Base-by-base conservation (phyloP, 2,113 vertebrate genomes). In the Mastomys natalensis region DNA sequence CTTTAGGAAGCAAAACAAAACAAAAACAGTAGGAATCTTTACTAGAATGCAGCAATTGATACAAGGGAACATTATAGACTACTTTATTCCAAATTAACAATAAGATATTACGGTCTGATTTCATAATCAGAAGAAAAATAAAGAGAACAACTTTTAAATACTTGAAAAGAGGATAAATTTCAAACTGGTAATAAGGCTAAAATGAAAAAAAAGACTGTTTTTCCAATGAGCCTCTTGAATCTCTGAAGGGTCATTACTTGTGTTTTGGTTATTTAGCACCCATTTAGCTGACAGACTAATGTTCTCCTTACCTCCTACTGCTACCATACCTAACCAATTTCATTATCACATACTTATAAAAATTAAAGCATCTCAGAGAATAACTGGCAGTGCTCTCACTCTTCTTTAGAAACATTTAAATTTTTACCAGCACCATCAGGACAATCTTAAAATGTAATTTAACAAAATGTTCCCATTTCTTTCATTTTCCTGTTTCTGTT, bases 1-100 rank as follows among this genome's bases (percentile, higher is more conserved):
- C 95, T 99, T 98, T 98, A 98, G 98, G 98, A 99, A 99, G 99
- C 99, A 99, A 99, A 99, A 99, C 99, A 99, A 99, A 99, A 99
- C 99, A 99, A 98, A 99, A 99, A 98, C 99, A 99, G 99, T 99
- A 97, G 99, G 99, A 98, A 98, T 98, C 98, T 99, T 98, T 98
- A 98, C 98, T 98, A 98, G 98, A 98, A 98, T 98, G 98, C 97
- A 98, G 98, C 98, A 98, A 99, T 98, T 99, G 98, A 98, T 98
- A 98, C 97, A 98, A 98, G 98, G 94, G 98, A 98, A 98, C 97
- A 98, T 98, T 98, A 86, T 51, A 98, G 90, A 90, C 64, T 95
- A 98, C 93, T 97, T 98, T 98, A 98, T 94, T 98, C 96, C 97
- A 98, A 98, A 97, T 97, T 98, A 97, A 95, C 82, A 95, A 37